These are phyloP conservation scores for Pelvicachromis taeniatus DNA, from an alignment of 2,113 vertebrate species.

Conservation along the genomic window DNA sequence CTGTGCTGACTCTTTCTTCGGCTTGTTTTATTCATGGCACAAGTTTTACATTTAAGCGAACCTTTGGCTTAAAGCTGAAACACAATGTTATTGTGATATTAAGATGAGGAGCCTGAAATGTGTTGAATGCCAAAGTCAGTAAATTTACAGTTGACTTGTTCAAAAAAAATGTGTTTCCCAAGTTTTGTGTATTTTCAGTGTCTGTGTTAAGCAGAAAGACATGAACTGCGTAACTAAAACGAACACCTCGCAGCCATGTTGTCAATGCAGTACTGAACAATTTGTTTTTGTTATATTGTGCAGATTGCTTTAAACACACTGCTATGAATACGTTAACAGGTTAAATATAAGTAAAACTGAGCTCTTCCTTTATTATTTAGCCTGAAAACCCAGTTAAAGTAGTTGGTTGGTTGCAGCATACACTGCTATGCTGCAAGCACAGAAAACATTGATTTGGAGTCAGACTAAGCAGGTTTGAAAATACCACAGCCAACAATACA, in stretches of 20 bases:
- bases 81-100: background rate
- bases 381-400: background rate
- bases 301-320: background rate
- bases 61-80: background rate
- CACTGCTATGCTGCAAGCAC: background rate
- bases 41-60: background rate
- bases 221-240: background rate
- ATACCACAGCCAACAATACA: slow-evolving; percentile 17
- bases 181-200: background rate
- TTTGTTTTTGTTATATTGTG: background rate
- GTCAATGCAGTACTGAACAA: background rate
- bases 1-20: background rate
- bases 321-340: background rate
- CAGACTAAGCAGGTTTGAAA: slow-evolving; percentile 19
- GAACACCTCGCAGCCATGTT: background rate
- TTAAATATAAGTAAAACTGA: background rate
- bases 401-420: background rate
- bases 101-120: background rate
- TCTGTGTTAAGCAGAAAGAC: background rate
- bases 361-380: background rate
- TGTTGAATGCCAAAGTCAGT: background rate
- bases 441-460: slow-evolving; percentile 25
- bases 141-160: background rate
- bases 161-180: background rate
- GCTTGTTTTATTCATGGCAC: background rate